Conservation (phyloP, 2,797 vertebrate species). For the Geotrypetes seraphini region DNA sequence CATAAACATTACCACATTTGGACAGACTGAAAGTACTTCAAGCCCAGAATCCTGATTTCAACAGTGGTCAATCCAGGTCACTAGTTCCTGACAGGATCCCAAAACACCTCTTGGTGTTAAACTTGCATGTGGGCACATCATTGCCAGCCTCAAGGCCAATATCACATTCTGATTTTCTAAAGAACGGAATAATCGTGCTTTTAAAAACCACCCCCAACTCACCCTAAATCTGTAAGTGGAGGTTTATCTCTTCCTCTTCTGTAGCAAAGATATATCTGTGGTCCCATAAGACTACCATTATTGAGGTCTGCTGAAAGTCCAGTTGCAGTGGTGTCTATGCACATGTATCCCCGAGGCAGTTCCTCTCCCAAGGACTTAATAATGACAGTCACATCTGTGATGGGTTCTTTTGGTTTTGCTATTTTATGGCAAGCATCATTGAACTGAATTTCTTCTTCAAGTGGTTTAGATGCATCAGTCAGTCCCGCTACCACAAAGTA, state of each 20-base stretch:
- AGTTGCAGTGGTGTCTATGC: conserved; percentile 83
- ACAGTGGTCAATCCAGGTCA: too few relatives aligned
- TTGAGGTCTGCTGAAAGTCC: conserved; percentile 93
- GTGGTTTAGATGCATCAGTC: conserved; percentile 81
- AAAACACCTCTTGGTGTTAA: too few relatives aligned
- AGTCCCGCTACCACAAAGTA: conserved; percentile 97
- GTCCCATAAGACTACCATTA: conserved; percentile 85
- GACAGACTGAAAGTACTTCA: too few relatives aligned
- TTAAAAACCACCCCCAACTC: too few relatives aligned
- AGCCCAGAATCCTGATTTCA: too few relatives aligned
- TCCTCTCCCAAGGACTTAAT: conserved; percentile 92
- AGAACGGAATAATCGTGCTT: too few relatives aligned
- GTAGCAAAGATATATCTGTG: conserved; percentile 92
- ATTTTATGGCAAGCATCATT: conserved; percentile 80
- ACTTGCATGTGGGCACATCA: too few relatives aligned
- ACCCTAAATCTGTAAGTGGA: conserved; percentile 95
- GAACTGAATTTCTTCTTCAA: conserved; percentile 89
- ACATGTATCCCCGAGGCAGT: conserved; percentile 80
- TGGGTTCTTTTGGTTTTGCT: conserved; percentile 82
- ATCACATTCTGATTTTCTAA: too few relatives aligned
- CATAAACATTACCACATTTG: too few relatives aligned
- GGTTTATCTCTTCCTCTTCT: conserved; percentile 92
- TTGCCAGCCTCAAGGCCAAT: too few relatives aligned
- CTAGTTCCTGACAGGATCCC: too few relatives aligned
- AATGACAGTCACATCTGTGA: conserved; percentile 89